phyloP scores from a whole-genome alignment of 2,888 invertebrate genomes.

The Lagria hirta region DNA sequence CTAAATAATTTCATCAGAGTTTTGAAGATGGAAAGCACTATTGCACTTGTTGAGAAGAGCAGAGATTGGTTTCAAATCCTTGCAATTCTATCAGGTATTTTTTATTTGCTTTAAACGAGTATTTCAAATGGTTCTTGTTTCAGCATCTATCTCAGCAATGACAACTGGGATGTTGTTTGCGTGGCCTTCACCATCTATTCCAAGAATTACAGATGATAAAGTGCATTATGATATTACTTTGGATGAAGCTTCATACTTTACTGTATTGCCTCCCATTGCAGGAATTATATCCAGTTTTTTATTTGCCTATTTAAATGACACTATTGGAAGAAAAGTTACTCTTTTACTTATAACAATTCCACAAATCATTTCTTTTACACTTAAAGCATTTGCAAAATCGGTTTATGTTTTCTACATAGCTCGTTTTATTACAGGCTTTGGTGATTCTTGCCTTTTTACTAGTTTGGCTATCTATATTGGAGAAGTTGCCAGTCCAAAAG shows the following conservation, averaged over 20 bases:
- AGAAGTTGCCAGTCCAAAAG: constrained; percentile 42
- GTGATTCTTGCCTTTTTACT: constrained; percentile 39
- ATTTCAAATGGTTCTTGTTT: too few species aligned
- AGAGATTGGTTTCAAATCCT: constrained; percentile 25
- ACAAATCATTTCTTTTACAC: constrained; percentile 36
- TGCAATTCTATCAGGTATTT: constrained; percentile 21
- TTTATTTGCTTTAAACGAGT: neutral
- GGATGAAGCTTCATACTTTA: constrained; percentile 46
- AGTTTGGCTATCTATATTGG: constrained; percentile 42
- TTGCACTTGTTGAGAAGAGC: constrained; percentile 2
- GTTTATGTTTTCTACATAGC: constrained; percentile 43
- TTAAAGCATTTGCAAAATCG: constrained; percentile 35
- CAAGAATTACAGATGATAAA: constrained; percentile 40
- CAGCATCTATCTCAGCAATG: constrained; percentile 28
- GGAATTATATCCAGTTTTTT: constrained; percentile 25
- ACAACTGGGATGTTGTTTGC: constrained; percentile 35
- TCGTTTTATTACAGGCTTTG: constrained; percentile 39
- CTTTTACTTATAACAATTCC: constrained; percentile 38
- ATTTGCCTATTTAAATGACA: constrained; percentile 22
- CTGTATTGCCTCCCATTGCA: constrained; percentile 41
- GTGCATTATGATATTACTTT: constrained; percentile 40
- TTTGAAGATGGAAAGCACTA: too few species aligned
- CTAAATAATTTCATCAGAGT: too few species aligned
- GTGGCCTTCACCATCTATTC: constrained; percentile 48
- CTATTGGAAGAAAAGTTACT: constrained; percentile 35